Conservation (phyloP, 2,797 vertebrate genomes). For the Rhynchonycteris naso region DNA sequence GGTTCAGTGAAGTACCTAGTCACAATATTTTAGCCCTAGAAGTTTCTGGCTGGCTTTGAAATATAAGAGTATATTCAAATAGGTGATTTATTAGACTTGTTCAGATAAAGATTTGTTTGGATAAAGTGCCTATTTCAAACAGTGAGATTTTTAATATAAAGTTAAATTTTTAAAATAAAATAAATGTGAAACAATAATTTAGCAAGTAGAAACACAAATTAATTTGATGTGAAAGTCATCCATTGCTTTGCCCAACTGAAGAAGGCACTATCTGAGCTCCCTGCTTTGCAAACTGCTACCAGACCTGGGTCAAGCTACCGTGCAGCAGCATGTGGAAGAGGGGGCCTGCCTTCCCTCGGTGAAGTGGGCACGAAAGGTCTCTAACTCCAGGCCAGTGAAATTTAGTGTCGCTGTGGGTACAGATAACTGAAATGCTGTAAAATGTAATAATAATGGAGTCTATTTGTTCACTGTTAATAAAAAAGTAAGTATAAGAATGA, state of each 20-base stretch:
- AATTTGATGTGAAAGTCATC: neutral
- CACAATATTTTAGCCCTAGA: neutral
- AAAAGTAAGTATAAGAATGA: neutral
- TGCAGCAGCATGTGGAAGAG: neutral
- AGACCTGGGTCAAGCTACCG: neutral
- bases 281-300: neutral
- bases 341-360: neutral
- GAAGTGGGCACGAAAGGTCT: no score
- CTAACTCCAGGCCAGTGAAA: neutral
- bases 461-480: neutral
- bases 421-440: neutral
- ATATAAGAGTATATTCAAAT: constrained; percentile 10
- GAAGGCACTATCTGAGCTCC: neutral
- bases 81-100: neutral
- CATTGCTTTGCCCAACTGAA: neutral
- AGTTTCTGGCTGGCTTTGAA: neutral
- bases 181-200: neutral
- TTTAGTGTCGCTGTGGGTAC: neutral
- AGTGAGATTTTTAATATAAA: constrained; percentile 26
- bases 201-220: neutral
- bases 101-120: neutral
- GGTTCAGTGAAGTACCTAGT: neutral
- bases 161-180: constrained; percentile 38
- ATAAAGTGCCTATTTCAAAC: constrained; percentile 12
- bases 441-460: neutral